Percentiles rank a stretch among this genome's conserved stretches.
These are phyloP conservation scores for Anolis carolinensis DNA, from an alignment of 2,113 vertebrate genomes.

Conservation along the genomic window DNA sequence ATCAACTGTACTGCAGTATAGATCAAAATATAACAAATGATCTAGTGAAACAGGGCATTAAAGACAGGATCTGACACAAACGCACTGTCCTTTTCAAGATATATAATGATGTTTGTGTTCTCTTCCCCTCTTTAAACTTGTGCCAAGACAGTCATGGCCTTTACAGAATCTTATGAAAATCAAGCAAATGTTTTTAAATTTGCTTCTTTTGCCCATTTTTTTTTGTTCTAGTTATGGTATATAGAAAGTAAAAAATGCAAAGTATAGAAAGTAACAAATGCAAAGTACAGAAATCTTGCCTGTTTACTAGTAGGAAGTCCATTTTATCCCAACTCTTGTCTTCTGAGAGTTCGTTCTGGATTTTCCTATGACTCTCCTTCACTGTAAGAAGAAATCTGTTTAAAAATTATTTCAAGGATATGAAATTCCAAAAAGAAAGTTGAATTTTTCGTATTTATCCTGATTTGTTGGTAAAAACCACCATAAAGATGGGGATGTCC, in stretches of 20 bases:
- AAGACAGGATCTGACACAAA: neutral
- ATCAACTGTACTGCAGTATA: neutral
- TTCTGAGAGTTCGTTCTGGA: neutral
- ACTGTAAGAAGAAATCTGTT: neutral
- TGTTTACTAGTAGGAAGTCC: neutral
- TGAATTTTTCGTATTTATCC: neutral
- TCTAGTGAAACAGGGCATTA: neutral
- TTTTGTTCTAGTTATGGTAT: neutral
- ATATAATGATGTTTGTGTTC: neutral
- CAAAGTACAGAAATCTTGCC: neutral
- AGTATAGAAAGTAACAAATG: neutral
- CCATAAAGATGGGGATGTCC: neutral
- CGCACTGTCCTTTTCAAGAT: neutral
- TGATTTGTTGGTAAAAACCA: neutral
- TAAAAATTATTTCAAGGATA: no score
- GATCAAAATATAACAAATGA: neutral
- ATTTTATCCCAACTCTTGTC: neutral
- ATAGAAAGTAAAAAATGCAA: neutral
- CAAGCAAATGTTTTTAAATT: neutral
- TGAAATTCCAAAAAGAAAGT: neutral
- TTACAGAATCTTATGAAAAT: neutral
- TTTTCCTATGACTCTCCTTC: neutral
- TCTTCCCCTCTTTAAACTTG: neutral
- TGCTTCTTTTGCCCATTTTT: neutral
- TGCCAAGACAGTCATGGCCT: neutral